Percentiles rank a stretch among this genome's conserved stretches.
Evolutionary conservation across 2,113 vertebrate genomes (phyloP).

Genomic region (Chloropsis hardwickii): DNA sequence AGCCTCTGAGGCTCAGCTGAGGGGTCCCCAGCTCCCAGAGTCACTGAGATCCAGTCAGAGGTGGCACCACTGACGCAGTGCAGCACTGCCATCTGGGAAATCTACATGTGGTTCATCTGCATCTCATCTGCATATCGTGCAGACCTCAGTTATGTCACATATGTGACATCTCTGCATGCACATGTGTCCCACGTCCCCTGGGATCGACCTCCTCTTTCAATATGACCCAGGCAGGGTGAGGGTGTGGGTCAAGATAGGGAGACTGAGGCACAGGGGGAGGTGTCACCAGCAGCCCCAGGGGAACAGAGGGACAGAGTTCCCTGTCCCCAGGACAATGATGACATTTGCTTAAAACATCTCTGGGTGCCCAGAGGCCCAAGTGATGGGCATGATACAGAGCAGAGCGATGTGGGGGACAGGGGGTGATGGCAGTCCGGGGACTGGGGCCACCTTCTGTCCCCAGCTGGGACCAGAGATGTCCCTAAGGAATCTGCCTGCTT

Average conservation of each 20-base stretch:
- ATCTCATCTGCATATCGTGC: background rate
- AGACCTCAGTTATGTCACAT: background rate
- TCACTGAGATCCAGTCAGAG: rapidly evolving
- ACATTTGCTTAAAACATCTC: background rate
- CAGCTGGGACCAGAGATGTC: background rate
- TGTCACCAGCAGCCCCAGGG: background rate
- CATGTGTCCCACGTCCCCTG: rapidly evolving
- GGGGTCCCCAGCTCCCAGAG: background rate
- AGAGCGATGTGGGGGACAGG: background rate
- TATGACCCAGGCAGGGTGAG: background rate
- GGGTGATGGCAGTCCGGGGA: background rate
- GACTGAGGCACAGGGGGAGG: background rate
- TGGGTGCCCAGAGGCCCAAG: rapidly evolving
- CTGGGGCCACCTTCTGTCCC: background rate
- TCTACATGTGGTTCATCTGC: background rate
- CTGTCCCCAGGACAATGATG: background rate
- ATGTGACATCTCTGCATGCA: background rate
- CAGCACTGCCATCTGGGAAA: background rate
- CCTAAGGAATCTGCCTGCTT: background rate
- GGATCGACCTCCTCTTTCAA: rapidly evolving
- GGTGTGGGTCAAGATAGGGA: background rate
- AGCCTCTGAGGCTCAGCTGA: background rate
- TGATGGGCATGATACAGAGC: background rate
- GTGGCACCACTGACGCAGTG: background rate
- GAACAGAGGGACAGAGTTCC: background rate